A percentile compares a stretch with the other conserved stretches of the same genome.
These are phyloP conservation scores for Drosophila nigricruria DNA, from an alignment of 2,888 invertebrate genomes.

Conservation along the genomic window DNA sequence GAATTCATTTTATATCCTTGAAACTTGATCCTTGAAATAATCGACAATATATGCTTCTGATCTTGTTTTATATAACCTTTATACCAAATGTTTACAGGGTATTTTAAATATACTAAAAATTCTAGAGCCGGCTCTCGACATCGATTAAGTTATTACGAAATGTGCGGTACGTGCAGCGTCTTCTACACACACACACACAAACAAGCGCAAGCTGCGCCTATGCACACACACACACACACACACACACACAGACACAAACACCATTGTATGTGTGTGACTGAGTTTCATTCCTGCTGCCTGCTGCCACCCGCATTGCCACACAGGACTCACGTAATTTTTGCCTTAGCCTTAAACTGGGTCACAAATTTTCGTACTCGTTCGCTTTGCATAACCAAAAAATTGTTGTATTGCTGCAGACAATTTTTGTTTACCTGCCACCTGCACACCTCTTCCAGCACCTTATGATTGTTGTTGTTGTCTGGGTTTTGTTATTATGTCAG, in stretches of 20 bases:
- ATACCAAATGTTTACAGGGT: conserved; percentile 2
- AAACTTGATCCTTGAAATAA: too few relatives aligned
- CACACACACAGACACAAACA: too few relatives aligned
- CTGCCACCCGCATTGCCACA: conserved; percentile 46
- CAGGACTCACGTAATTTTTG: conserved; percentile 60
- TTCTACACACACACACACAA: conserved; percentile 27
- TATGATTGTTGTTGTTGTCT: conserved; percentile 30
- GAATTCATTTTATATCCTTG: too few relatives aligned
- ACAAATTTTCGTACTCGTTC: conserved; percentile 56
- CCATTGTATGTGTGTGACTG: conserved; percentile 9
- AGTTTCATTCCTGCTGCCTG: conserved; percentile 38
- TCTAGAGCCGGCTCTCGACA: conserved; percentile 67
- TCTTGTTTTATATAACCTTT: background rate
- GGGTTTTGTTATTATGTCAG: conserved; percentile 74
- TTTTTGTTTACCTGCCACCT: conserved; percentile 61
- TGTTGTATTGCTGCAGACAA: conserved; percentile 73
- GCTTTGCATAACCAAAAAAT: conserved; percentile 78
- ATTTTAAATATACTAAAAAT: conserved; percentile 60
- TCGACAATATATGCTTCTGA: too few relatives aligned
- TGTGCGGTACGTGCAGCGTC: conserved; percentile 73
- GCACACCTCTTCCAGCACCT: background rate
- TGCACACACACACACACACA: conserved; percentile 24
- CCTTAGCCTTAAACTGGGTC: conserved; percentile 63
- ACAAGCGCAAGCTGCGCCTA: conserved; percentile 23
- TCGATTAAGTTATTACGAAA: conserved; percentile 83